Evolutionary conservation across 2,797 vertebrate species (phyloP), one percentile per base, ranked within the genome.

Genomic region (Oreochromis mossambicus): DNA sequence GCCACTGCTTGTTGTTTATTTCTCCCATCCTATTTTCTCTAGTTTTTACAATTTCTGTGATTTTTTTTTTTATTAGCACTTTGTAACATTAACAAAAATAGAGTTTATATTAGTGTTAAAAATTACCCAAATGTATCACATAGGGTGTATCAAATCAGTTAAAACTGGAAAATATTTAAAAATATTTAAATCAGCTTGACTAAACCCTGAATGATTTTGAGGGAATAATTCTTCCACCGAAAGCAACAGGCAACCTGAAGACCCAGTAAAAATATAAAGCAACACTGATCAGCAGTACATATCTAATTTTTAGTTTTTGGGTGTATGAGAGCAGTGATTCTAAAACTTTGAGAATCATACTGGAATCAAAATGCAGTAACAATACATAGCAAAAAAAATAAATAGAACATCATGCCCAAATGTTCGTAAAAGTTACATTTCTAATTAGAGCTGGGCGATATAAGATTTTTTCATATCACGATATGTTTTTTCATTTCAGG

Each of bases 241-340:
- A 95, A 92, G 92, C 91, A 93, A 95, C 90, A 92, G 78, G 36
- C 13, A 76, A 10, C 68, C 46, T 32, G 77, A 85, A 66, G 41
- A 51, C 80, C 6, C 32, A 3, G 34, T 88, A 61, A 82, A 85
- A 80, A 85, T 43, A 84, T 43, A 56, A 5, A 79, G 58, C 54
- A 76, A 79, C 26, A 83, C 34, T 29, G 81, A 83, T 61, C 55
- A 81, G 36, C 36, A 81, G 68, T 38, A 61, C 13, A 86, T 24
- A 86, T 32, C 63, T n/a, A 4, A 66, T 78, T 83, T 6, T 51
- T 32, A 77, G 56, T 86, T 70, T 87, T 8, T 56, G 19, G 9
- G 51, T 77, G 73, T 5, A 56, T 77, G 4, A 84, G 80, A 82
- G 56, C 36, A 48, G 24, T 80, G 51, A 84, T 36, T 10, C 55